These are phyloP conservation scores for Sebastes wilsoni DNA, from an alignment of 2,797 vertebrate genomes.

Conservation along the genomic window DNA sequence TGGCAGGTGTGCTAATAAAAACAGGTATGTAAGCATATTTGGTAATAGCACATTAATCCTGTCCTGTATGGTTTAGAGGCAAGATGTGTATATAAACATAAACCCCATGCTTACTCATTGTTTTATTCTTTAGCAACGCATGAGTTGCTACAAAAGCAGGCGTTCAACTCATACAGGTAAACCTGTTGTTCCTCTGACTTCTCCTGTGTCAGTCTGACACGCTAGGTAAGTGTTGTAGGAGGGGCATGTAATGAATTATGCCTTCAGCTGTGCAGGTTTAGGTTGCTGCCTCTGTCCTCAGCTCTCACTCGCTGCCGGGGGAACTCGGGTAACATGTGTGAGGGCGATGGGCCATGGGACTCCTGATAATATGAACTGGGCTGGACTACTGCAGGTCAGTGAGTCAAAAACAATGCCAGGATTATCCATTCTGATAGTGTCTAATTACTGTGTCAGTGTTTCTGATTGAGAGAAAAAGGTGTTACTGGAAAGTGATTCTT, in stretches of 20 bases:
- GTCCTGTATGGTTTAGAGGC: neutral
- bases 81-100: neutral
- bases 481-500: neutral
- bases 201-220: conserved; percentile 26
- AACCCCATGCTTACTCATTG: neutral
- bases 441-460: conserved; percentile 6
- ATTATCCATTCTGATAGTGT: conserved; percentile 12
- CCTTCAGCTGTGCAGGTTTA: conserved; percentile 60
- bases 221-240: conserved; percentile 56
- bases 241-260: conserved; percentile 60
- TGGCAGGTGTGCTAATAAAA: conserved; percentile 15
- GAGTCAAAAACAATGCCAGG: conserved; percentile 12
- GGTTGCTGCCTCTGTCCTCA: conserved; percentile 28
- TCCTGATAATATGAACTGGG: conserved; percentile 77
- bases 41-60: neutral
- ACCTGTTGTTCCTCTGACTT: conserved; percentile 50
- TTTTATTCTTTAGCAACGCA: neutral
- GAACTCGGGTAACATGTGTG: conserved; percentile 58
- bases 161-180: conserved; percentile 29
- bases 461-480: conserved; percentile 3
- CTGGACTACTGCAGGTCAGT: conserved; percentile 81
- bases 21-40: neutral
- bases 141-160: neutral
- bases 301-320: conserved; percentile 46
- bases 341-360: conserved; percentile 70